phyloP scores from a whole-genome alignment of 2,888 invertebrate genomes.

The Drosophila algonquin region DNA sequence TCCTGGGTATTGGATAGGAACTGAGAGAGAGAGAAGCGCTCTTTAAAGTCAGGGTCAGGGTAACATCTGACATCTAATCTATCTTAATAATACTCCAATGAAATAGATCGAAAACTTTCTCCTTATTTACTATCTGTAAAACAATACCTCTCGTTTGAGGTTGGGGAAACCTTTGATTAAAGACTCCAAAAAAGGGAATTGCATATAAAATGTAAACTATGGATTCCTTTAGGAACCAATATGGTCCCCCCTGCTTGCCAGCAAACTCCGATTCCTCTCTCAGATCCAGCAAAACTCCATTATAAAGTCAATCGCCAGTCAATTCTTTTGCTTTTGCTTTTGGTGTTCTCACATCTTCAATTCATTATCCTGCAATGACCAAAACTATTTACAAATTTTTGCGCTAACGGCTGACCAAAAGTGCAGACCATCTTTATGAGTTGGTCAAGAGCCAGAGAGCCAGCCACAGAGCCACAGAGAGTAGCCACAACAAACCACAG shows the following conservation, averaged over 20 bases:
- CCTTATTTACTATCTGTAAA: too few relatives aligned
- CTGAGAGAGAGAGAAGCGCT: not conserved
- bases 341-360: conserved; percentile 17
- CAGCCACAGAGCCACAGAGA: not conserved
- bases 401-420: conserved; percentile 17
- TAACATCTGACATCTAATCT: too few relatives aligned
- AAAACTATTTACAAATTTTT: conserved; percentile 73
- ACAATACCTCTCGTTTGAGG: too few relatives aligned
- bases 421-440: conserved; percentile 48
- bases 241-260: not conserved
- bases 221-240: too few relatives aligned
- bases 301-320: conserved; percentile 40
- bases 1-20: not conserved
- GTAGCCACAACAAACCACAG: conserved; percentile 30
- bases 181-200: not conserved
- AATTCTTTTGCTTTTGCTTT: conserved; percentile 9
- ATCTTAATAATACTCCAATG: too few relatives aligned
- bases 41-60: not conserved
- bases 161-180: not conserved
- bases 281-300: conserved; percentile 14
- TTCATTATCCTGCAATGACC: conserved; percentile 68
- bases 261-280: too few relatives aligned
- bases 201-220: not conserved
- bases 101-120: too few relatives aligned
- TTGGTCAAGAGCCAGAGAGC: conserved; percentile 10